Conservation (phyloP, 1,140 invertebrate species). For the Ganaspis sp. region DNA sequence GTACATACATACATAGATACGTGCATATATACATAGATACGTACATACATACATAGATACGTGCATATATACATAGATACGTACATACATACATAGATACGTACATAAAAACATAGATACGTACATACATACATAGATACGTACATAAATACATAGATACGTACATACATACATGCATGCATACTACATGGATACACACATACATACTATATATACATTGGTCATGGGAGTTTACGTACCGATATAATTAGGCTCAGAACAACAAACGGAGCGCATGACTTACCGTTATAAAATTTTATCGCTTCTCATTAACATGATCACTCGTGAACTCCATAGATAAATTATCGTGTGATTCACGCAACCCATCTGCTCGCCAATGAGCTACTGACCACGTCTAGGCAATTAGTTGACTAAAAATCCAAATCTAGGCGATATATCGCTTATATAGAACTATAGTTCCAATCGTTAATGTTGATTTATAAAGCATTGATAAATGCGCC, state of each 20-base stretch:
- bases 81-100: too few species aligned
- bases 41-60: too few species aligned
- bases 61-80: too few species aligned
- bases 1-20: too few species aligned
- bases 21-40: too few species aligned
- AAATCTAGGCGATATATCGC: neutral
- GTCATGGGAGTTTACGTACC: neutral
- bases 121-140: too few species aligned
- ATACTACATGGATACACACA: too few species aligned
- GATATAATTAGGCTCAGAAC: slow-evolving; percentile 13
- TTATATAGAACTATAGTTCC: too few species aligned
- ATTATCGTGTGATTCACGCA: slow-evolving; percentile 22
- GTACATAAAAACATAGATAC: too few species aligned
- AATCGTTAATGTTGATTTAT: neutral
- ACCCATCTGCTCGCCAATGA: slow-evolving; percentile 1
- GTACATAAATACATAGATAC: too few species aligned
- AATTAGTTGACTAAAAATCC: neutral
- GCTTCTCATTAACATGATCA: neutral
- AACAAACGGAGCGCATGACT: neutral
- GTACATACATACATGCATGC: too few species aligned
- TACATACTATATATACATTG: neutral
- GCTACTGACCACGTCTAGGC: neutral
- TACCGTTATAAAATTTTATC: slow-evolving; percentile 27
- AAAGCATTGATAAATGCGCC: neutral
- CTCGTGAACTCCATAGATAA: neutral